phyloP scores from a whole-genome alignment of 2,888 invertebrate species.

The Helobdella robusta region DNA sequence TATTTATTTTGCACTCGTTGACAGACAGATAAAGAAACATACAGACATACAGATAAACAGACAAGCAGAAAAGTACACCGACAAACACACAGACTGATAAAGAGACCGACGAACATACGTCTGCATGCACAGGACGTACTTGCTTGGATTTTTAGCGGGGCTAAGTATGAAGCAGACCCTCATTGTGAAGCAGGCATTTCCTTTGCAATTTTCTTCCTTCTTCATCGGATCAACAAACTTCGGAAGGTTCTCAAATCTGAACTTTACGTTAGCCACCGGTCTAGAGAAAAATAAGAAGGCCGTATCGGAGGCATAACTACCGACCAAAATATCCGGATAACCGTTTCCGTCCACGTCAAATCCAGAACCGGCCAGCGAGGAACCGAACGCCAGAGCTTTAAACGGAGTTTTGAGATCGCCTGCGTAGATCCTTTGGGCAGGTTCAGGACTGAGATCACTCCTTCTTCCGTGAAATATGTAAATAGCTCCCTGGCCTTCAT shows the following conservation, averaged over 20 bases:
- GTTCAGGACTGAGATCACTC: conserved; percentile 3
- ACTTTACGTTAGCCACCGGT: conserved; percentile 79
- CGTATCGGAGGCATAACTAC: conserved; percentile 50
- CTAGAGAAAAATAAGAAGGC: conserved; percentile 60
- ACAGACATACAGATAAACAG: too few relatives aligned
- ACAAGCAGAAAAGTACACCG: neutral
- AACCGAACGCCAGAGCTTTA: neutral
- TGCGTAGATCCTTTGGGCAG: neutral
- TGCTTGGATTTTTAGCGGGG: conserved; percentile 30
- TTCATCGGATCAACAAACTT: conserved; percentile 33
- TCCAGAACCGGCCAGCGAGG: conserved; percentile 1
- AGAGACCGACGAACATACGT: too few relatives aligned
- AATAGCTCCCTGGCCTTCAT: conserved; percentile 66
- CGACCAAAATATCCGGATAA: conserved; percentile 82
- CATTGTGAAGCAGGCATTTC: conserved; percentile 36
- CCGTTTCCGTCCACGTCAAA: conserved; percentile 60
- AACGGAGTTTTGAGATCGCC: neutral
- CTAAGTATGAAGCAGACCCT: conserved; percentile 41
- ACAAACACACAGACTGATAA: neutral
- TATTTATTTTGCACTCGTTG: too few relatives aligned
- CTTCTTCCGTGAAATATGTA: conserved; percentile 74
- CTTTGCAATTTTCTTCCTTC: conserved; percentile 33
- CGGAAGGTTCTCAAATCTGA: conserved; percentile 55
- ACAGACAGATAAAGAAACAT: neutral
- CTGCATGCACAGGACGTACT: too few relatives aligned